These are phyloP conservation scores for Drosophila murphyi DNA, from an alignment of 1,140 invertebrate species.

Conservation along the genomic window DNA sequence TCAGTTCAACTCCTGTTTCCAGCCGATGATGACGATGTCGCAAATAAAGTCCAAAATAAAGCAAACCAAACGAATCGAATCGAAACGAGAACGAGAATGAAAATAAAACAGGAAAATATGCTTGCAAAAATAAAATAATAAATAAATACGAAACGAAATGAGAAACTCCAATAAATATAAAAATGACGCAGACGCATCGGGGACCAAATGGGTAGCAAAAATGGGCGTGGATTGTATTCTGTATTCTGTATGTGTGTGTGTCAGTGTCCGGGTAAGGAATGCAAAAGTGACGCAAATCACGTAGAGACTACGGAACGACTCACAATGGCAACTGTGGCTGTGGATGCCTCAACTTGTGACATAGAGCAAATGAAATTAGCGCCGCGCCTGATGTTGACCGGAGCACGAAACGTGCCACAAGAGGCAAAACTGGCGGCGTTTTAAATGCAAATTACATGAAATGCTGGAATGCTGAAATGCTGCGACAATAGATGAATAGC, in stretches of 20 bases:
- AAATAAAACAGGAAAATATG: conserved; percentile 55
- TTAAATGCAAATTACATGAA: conserved; percentile 13
- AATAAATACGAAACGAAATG: conserved; percentile 76
- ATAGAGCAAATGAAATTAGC: conserved; percentile 75
- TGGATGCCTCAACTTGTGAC: conserved; percentile 54
- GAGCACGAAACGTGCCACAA: conserved; percentile 31
- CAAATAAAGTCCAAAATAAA: conserved; percentile 21
- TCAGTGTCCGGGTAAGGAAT: conserved; percentile 6
- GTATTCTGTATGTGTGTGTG: neutral
- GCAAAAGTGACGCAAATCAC: conserved; percentile 74
- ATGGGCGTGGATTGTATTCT: neutral
- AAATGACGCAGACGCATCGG: conserved; percentile 63
- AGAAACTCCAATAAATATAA: conserved; percentile 85
- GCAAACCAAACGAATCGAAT: conserved; percentile 50
- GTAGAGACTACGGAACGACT: conserved; percentile 51
- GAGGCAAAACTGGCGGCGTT: neutral
- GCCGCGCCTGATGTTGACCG: conserved; percentile 45
- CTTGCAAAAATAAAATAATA: conserved; percentile 75
- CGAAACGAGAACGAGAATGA: conserved; percentile 32
- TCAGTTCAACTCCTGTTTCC: conserved; percentile 86
- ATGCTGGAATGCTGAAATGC: neutral
- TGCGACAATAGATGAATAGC: conserved; percentile 14
- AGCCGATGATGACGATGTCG: conserved; percentile 20
- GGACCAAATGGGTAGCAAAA: conserved; percentile 3
- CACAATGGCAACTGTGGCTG: conserved; percentile 14